Evolutionary conservation across 2,888 invertebrate genomes (phyloP).

Genomic region (Terebella lapidaria): DNA sequence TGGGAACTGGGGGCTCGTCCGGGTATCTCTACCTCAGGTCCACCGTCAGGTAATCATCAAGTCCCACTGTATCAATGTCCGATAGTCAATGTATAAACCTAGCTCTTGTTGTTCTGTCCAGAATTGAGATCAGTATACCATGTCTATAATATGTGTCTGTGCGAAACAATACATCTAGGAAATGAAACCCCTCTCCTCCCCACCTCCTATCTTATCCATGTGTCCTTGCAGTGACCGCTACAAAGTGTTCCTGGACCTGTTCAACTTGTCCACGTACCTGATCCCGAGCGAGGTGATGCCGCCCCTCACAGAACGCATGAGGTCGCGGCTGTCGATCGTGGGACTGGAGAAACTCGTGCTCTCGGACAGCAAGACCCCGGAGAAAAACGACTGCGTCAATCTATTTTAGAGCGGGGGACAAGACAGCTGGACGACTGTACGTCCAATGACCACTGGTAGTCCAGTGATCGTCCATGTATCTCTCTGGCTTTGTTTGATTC

Average conservation of each 20-base stretch:
- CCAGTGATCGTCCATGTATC: too few species aligned
- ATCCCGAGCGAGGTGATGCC: constrained; percentile 89
- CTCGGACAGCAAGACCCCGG: not conserved
- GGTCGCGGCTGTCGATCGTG: constrained; percentile 60
- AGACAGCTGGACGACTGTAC: too few species aligned
- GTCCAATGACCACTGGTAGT: too few species aligned
- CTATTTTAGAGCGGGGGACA: too few species aligned
- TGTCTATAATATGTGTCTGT: not conserved
- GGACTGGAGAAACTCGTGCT: not conserved
- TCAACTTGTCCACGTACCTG: constrained; percentile 93
- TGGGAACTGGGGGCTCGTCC: constrained; percentile 94
- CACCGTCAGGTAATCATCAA: constrained; percentile 78
- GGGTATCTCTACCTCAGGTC: constrained; percentile 96
- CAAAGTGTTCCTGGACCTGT: constrained; percentile 95
- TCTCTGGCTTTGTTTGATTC: too few species aligned
- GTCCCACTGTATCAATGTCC: too few species aligned
- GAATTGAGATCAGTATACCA: not conserved
- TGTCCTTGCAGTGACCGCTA: constrained; percentile 84
- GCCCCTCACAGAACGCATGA: constrained; percentile 77
- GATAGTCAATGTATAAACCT: too few species aligned
- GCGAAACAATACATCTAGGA: not conserved
- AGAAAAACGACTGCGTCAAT: not conserved
- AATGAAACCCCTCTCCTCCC: too few species aligned
- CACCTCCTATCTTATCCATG: too few species aligned
- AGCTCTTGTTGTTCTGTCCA: too few species aligned